These are phyloP conservation scores for Halcyon leucocephala DNA, from an alignment of 2,797 vertebrate species.

Conservation along the genomic window DNA sequence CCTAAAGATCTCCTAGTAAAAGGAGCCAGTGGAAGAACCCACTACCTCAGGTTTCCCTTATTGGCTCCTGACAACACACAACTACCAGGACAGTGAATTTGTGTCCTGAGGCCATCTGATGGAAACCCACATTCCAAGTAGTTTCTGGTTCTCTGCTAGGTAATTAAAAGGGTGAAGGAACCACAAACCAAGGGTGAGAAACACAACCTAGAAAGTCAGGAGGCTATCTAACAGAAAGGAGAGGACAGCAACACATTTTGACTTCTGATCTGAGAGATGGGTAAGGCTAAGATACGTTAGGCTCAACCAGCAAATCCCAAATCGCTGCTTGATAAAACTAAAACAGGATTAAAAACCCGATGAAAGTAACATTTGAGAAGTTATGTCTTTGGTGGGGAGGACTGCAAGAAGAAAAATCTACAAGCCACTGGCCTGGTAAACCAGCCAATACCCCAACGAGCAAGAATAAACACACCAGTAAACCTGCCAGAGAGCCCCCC, in stretches of 20 bases:
- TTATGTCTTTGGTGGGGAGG: accelerated
- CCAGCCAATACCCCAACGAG: not conserved
- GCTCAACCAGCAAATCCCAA: not conserved
- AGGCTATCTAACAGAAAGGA: not conserved
- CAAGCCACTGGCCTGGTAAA: not conserved
- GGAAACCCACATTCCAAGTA: constrained; percentile 9
- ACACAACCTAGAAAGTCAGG: not conserved
- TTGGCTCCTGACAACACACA: not conserved
- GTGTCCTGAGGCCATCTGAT: constrained; percentile 11
- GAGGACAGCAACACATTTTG: not conserved
- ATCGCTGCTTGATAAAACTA: accelerated
- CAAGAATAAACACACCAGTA: accelerated
- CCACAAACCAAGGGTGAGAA: constrained; percentile 17
- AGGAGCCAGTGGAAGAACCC: not conserved
- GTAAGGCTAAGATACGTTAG: accelerated
- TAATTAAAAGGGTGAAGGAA: constrained; percentile 30
- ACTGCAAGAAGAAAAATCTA: not conserved
- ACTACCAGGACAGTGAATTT: not conserved
- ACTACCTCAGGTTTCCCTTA: not conserved
- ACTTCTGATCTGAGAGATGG: not conserved
- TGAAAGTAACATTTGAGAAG: accelerated
- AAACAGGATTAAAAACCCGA: accelerated
- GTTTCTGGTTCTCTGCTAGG: not conserved
- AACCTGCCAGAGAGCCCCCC: not conserved
- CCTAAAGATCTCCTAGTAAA: not conserved